Evolutionary conservation across 1,140 invertebrate species (phyloP).

Genomic region (Drosophila nasuta): DNA sequence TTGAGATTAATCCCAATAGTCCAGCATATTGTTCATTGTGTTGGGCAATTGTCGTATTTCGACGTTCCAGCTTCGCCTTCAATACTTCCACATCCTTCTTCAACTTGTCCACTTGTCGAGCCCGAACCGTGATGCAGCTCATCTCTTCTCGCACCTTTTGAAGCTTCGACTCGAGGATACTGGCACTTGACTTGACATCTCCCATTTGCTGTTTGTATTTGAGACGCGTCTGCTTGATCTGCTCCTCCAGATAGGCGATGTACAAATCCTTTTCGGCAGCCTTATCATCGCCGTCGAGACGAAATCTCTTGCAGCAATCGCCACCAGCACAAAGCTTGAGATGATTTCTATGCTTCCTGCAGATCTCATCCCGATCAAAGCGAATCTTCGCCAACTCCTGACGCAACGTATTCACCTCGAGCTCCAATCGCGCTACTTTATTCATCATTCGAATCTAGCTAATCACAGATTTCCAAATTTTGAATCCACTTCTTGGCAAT

Average conservation of each 20-base stretch:
- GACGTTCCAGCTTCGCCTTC: slow-evolving; percentile 42
- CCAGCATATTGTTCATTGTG: slow-evolving; percentile 49
- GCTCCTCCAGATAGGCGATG: slow-evolving; percentile 57
- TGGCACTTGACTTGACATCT: slow-evolving; percentile 43
- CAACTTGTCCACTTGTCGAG: slow-evolving; percentile 44
- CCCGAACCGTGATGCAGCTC: slow-evolving; percentile 38
- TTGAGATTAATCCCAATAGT: slow-evolving; percentile 27
- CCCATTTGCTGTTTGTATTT: slow-evolving; percentile 60
- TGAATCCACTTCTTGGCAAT: slow-evolving; percentile 39
- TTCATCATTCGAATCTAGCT: slow-evolving; percentile 13
- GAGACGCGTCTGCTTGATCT: slow-evolving; percentile 46
- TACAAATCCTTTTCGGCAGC: slow-evolving; percentile 48
- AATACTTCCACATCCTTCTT: slow-evolving; percentile 20
- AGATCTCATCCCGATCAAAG: slow-evolving; percentile 25
- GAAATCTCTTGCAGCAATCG: not conserved
- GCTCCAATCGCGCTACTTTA: slow-evolving; percentile 40
- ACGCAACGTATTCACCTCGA: slow-evolving; percentile 31
- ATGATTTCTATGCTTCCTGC: not conserved
- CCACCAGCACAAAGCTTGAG: slow-evolving; percentile 4
- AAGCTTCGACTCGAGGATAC: slow-evolving; percentile 45
- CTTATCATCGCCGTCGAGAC: not conserved
- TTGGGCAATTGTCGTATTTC: slow-evolving; percentile 52
- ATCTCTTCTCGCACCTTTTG: slow-evolving; percentile 44
- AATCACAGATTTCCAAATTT: slow-evolving; percentile 16
- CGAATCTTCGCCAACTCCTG: slow-evolving; percentile 25